phyloP scores from a whole-genome alignment of 2,888 invertebrate genomes.

The Acleris emargana region DNA sequence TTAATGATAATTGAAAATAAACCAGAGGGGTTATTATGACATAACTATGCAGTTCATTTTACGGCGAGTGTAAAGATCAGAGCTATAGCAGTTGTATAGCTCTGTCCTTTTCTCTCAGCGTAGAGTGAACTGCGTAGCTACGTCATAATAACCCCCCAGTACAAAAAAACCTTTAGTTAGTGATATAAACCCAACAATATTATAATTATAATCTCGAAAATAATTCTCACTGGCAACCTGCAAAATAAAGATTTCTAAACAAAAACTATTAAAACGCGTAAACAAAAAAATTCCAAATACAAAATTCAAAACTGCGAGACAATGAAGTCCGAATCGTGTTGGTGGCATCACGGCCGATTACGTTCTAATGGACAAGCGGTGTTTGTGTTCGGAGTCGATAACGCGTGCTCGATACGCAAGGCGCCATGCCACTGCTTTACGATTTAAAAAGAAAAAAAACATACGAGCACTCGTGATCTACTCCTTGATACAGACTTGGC shows the following conservation, averaged over 20 bases:
- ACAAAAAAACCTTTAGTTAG: too few species aligned
- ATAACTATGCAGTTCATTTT: too few species aligned
- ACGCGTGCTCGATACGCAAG: slow-evolving; percentile 77
- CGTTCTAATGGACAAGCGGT: slow-evolving; percentile 83
- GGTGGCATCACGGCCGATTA: slow-evolving; percentile 82
- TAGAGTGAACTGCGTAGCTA: too few species aligned
- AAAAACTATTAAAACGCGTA: slow-evolving; percentile 13
- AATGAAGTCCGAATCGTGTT: slow-evolving; percentile 72
- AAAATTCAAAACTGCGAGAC: slow-evolving; percentile 67
- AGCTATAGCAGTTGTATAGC: too few species aligned
- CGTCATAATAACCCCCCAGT: too few species aligned
- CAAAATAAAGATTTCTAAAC: not conserved
- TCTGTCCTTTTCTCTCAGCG: too few species aligned
- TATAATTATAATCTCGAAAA: too few species aligned
- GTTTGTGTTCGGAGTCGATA: slow-evolving; percentile 79
- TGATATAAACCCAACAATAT: too few species aligned
- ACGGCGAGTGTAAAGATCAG: too few species aligned
- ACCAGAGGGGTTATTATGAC: too few species aligned
- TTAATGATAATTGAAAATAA: too few species aligned
- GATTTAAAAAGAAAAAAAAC: slow-evolving; percentile 57
- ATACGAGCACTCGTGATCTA: slow-evolving; percentile 59
- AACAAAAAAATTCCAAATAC: slow-evolving; percentile 56
- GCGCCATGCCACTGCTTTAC: slow-evolving; percentile 80
- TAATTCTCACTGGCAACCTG: slow-evolving; percentile 8
- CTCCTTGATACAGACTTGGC: slow-evolving; percentile 49